phyloP scores from a whole-genome alignment of 2,888 invertebrate genomes.

The Hofmannophila pseudospretella region DNA sequence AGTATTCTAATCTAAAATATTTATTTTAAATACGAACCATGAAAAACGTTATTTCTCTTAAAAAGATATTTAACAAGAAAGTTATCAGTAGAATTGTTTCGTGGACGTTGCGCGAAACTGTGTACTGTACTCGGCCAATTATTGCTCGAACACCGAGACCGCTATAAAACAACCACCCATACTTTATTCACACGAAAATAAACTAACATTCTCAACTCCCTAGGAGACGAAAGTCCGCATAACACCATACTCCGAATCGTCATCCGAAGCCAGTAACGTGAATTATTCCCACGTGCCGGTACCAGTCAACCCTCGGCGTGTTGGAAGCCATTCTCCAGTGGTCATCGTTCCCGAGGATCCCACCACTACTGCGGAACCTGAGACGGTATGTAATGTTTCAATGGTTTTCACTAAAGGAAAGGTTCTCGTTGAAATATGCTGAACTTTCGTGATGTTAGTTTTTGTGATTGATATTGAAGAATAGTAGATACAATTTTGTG shows the following conservation, averaged over 20 bases:
- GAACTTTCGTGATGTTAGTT: background rate
- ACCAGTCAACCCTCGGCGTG: constrained; percentile 35
- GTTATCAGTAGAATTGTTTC: too few relatives aligned
- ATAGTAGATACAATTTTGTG: too few relatives aligned
- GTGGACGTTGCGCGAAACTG: too few relatives aligned
- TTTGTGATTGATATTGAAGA: background rate
- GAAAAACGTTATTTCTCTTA: too few relatives aligned
- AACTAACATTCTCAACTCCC: background rate
- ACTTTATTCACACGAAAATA: too few relatives aligned
- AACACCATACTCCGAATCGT: constrained; percentile 54
- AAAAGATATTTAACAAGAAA: too few relatives aligned
- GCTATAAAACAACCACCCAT: too few relatives aligned
- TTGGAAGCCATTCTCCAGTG: constrained; percentile 32
- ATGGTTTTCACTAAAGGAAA: background rate
- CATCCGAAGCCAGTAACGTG: constrained; percentile 49
- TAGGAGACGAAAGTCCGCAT: constrained; percentile 63
- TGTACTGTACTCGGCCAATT: too few relatives aligned
- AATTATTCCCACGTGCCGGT: constrained; percentile 37
- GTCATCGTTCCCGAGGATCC: constrained; percentile 39
- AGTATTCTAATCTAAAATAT: too few relatives aligned
- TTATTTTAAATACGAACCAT: too few relatives aligned
- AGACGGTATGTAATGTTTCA: constrained; percentile 47
- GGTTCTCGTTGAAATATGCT: too few relatives aligned
- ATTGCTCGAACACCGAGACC: too few relatives aligned
- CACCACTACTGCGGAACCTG: constrained; percentile 54